A percentile compares a stretch with the other conserved stretches of the same genome.
phyloP scores from a whole-genome alignment of 2,888 invertebrate genomes.

The Clanis bilineata region DNA sequence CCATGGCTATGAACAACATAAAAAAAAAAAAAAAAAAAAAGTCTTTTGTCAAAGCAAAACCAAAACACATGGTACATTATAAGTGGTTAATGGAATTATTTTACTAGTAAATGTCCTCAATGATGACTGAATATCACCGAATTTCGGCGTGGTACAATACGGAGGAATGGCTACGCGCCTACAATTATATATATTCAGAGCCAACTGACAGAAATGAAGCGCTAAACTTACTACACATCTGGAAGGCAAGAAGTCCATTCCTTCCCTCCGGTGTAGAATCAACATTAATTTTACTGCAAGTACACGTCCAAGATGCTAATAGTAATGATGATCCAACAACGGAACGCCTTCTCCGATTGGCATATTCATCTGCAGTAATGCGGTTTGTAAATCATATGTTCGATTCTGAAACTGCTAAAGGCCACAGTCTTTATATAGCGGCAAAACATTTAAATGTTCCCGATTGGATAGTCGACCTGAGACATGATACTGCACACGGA shows the following conservation, averaged over 20 bases:
- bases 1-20: too few relatives aligned
- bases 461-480: conserved; percentile 89
- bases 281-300: conserved; percentile 81
- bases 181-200: conserved; percentile 66
- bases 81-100: too few relatives aligned
- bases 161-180: conserved; percentile 79
- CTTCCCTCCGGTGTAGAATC: conserved; percentile 84
- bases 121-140: conserved; percentile 56
- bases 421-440: conserved; percentile 79
- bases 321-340: conserved; percentile 41
- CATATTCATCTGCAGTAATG: conserved; percentile 85
- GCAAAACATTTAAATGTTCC: conserved; percentile 87
- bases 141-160: conserved; percentile 72
- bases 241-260: conserved; percentile 82
- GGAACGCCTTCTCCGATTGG: conserved; percentile 76
- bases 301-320: conserved; percentile 61
- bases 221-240: conserved; percentile 72
- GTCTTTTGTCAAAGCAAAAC: too few relatives aligned
- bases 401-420: conserved; percentile 78
- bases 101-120: conserved; percentile 15
- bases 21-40: too few relatives aligned
- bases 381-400: conserved; percentile 85
- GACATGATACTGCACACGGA: conserved; percentile 90
- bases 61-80: not conserved
- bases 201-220: conserved; percentile 60